These are phyloP conservation scores for Chrysocyon brachyurus DNA, from an alignment of 2,797 vertebrate species.

Conservation along the genomic window DNA sequence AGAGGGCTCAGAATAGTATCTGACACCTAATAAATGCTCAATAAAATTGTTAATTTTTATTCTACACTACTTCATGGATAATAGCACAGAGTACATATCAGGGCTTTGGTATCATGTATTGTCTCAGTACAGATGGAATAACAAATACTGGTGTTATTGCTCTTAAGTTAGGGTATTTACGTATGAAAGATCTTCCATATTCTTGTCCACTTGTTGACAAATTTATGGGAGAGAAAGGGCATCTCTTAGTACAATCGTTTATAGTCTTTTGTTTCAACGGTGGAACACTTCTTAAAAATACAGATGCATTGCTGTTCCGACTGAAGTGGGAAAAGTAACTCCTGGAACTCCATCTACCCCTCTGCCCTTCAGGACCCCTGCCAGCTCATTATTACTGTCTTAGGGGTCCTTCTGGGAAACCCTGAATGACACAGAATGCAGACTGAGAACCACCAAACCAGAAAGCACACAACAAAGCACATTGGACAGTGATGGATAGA, in stretches of 20 bases:
- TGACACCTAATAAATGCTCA: background rate
- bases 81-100: background rate
- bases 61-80: background rate
- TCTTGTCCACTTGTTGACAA: background rate
- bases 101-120: background rate
- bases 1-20: background rate
- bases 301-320: background rate
- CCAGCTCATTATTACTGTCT: background rate
- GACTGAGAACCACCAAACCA: background rate
- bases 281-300: background rate
- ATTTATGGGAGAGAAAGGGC: background rate
- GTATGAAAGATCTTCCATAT: background rate
- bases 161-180: background rate
- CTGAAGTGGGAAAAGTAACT: fast-evolving
- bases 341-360: fast-evolving
- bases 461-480: background rate
- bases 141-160: background rate
- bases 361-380: background rate
- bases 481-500: background rate
- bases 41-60: background rate
- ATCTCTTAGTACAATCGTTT: background rate
- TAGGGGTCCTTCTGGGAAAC: background rate
- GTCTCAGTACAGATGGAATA: background rate
- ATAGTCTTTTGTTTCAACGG: background rate
- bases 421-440: fast-evolving